Evolutionary conservation across 2,888 invertebrate genomes (phyloP), one percentile per base, ranked within the genome.

Genomic region (Rutpela maculata): DNA sequence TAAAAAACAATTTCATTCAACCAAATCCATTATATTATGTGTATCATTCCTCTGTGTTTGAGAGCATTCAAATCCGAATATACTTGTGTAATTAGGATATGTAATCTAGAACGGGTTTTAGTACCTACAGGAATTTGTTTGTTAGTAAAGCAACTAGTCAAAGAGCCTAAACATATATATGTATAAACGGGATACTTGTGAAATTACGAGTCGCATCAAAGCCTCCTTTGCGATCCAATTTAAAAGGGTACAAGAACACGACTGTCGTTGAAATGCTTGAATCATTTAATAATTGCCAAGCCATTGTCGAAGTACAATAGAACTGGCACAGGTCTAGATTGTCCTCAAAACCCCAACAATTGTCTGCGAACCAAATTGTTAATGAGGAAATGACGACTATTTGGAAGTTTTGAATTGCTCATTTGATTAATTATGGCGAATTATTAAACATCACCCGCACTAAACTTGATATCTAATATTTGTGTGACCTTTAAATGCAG

Each of bases 331-430:
- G 78, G 77, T 82, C 78, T 75, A 78, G 68, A 80, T 74, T 82
- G 80, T 71, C 78, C 74, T 78, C 62, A 71, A 66, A 71, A 71
- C 70, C 77, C 71, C 63, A 67, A 67, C 79, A 76, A 79, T 80
- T 82, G 80, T 75, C 79, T 79, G 77, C 75, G 59, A 59, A 62
- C 75, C 72, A 79, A 79, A 81, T 82, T 78, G 77, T 76, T 80
- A 80, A 82, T 82, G 82, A 80, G 80, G 79, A 82, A 82, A 82
- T 80, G 77, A 80, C 81, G 76, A 79, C 73, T 79, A 69, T 76
- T 76, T 75, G 67, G 70, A 74, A 78, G 75, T 73, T 80, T 78
- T 80, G 77, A 74, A 78, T 78, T 75, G 69, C 76, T 78, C 76
- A 69, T 74, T 74, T 76, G 80, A 80, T 78, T 78, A 78, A 74